These are phyloP conservation scores for Zeugodacus cucurbitae DNA, from an alignment of 1,140 invertebrate genomes.

Conservation along the genomic window DNA sequence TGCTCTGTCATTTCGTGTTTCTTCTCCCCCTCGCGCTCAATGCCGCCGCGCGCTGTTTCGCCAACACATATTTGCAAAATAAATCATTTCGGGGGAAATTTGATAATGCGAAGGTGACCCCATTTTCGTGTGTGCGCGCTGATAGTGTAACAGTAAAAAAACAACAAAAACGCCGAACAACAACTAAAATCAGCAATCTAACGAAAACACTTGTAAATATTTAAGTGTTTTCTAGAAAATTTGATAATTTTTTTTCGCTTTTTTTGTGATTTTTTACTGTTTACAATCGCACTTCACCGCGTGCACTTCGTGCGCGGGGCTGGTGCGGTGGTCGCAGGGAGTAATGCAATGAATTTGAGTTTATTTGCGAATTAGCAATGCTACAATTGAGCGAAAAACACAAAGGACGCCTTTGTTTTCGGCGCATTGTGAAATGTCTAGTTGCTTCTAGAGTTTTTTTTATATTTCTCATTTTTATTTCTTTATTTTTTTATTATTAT, in stretches of 20 bases:
- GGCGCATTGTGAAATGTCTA: not conserved
- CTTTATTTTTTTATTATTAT: not conserved
- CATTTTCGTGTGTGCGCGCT: conserved; percentile 42
- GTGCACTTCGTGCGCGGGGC: not conserved
- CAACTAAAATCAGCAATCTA: not conserved
- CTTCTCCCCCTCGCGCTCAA: not conserved
- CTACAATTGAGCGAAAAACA: not conserved
- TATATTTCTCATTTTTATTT: not conserved
- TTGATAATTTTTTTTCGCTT: not conserved
- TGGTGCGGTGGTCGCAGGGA: not conserved
- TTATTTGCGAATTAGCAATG: not conserved
- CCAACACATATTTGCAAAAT: conserved; percentile 28
- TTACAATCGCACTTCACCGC: not conserved
- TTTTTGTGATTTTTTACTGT: not conserved
- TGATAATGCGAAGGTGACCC: conserved; percentile 46
- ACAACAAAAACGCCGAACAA: not conserved
- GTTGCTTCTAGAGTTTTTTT: not conserved
- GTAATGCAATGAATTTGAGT: not conserved
- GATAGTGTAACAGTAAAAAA: not conserved
- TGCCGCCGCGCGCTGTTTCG: conserved; percentile 1
- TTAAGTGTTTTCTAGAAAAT: conserved; percentile 9
- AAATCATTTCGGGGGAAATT: conserved; percentile 42
- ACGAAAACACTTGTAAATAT: conserved; percentile 33
- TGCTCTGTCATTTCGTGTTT: not conserved
- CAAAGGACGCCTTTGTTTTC: not conserved